Base-by-base conservation (phyloP, 1,140 invertebrate species). In the Cheumatopsyche charites region DNA sequence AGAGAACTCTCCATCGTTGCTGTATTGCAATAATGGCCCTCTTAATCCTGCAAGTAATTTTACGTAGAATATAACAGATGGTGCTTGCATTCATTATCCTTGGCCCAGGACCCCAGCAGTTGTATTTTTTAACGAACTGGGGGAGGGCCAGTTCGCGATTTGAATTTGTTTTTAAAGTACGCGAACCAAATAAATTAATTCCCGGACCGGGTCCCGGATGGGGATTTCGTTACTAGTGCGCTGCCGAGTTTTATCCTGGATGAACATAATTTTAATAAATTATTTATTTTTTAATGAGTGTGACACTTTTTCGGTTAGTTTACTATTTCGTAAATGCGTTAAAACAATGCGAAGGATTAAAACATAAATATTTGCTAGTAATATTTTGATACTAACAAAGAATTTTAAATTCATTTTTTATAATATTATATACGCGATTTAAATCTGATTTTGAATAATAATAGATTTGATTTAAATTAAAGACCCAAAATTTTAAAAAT, bases 31-130 rank as follows among this genome's bases (percentile, higher is more conserved):
- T 67, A 72, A 72, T 72, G 41, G n/a, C 62, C 47, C 62, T 58
- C 70, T 66, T 72, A 72, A 72, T 72, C 62, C 62, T 66, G 61
- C 65, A 62, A 72, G 62, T 61, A 67, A 72, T 72, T 72, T 66
- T 72, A 65, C 70, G 70, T 49, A 72, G 61, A 72, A 67, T 58
- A 72, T 72, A 72, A 72, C 70, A 72, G 70, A 72, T 72, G 70
- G 70, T 72, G 70, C 70, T 66, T 72, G 70, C 70, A 72, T 67
- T 67, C 63, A 72, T 72, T 72, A 72, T 66, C 42, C 26, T 23
- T 45, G 13, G 6, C 62, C 62, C 36, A 21, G 61, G n/a, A 19
- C 49, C 69, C 62, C 42, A n/a, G 21, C 45, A 29, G 52, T 68
- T 49, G 42, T 52, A 47, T 49, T 62, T 42, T 71, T 71, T 52